phyloP scores from a whole-genome alignment of 2,888 invertebrate species.

The Acholoe squamosa region DNA sequence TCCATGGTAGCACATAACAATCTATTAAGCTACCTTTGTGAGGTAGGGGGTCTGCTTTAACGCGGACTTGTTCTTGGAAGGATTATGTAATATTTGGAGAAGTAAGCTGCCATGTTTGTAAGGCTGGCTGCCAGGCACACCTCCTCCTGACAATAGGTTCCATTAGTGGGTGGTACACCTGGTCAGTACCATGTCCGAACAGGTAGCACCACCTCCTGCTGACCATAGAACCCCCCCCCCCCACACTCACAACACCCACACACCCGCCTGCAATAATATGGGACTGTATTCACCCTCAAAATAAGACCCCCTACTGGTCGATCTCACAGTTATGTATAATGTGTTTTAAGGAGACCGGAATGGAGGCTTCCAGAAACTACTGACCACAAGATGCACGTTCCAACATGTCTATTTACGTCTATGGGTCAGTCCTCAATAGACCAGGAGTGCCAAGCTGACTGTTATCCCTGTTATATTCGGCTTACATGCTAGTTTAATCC shows the following conservation, averaged over 20 bases:
- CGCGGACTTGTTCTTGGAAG: neutral
- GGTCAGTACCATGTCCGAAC: neutral
- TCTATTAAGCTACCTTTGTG: too few relatives aligned
- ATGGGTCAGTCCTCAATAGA: neutral
- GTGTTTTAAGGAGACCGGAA: neutral
- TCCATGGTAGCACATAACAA: too few relatives aligned
- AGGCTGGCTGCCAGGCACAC: neutral
- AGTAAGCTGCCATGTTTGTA: neutral
- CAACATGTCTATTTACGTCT: neutral
- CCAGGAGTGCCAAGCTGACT: too few relatives aligned
- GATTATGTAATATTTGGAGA: conserved; percentile 1
- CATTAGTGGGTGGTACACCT: neutral
- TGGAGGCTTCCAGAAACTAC: neutral
- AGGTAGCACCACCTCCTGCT: conserved; percentile 11
- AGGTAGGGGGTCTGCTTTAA: too few relatives aligned
- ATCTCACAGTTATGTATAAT: neutral
- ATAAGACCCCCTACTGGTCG: neutral
- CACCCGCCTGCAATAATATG: neutral
- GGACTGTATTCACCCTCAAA: too few relatives aligned
- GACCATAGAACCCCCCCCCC: neutral
- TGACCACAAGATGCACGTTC: neutral
- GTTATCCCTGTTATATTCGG: too few relatives aligned
- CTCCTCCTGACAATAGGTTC: neutral
- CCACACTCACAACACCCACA: neutral
- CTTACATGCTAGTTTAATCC: too few relatives aligned